phyloP scores from a whole-genome alignment of 2,113 vertebrate species.

The Alaudala cheleensis region DNA sequence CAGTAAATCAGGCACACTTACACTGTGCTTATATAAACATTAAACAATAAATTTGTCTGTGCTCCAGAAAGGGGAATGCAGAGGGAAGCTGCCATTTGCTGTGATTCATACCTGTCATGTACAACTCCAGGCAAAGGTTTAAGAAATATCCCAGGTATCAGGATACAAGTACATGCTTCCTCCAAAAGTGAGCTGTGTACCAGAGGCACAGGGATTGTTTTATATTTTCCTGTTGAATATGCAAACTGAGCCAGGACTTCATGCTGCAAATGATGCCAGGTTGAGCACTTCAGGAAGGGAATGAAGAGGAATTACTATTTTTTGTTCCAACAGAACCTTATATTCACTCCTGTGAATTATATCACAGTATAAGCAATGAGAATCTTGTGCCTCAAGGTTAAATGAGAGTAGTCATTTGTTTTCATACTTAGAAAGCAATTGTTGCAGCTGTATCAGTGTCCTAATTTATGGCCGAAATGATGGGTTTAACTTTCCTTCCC shows the following conservation, averaged over 20 bases:
- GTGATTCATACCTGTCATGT: not conserved
- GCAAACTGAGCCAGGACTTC: not conserved
- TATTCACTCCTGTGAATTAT: not conserved
- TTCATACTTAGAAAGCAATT: conserved; percentile 49
- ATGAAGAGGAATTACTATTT: not conserved
- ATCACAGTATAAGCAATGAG: not conserved
- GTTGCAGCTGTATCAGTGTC: not conserved
- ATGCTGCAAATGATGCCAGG: not conserved
- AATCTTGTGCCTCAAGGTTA: conserved; percentile 48
- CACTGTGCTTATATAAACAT: not conserved
- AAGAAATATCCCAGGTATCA: not conserved
- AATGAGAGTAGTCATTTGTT: conserved; percentile 40
- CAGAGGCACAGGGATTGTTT: not conserved
- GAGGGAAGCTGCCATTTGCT: not conserved
- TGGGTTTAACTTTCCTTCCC: not conserved
- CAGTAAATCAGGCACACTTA: conserved; percentile 10
- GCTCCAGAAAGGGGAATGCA: not conserved
- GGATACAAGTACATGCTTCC: not conserved
- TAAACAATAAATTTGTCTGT: not conserved
- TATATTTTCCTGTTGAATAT: not conserved
- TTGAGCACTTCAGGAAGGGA: not conserved
- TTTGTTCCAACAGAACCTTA: not conserved
- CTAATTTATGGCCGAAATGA: not conserved
- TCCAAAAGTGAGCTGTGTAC: not conserved
- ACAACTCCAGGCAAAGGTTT: not conserved